Conservation (phyloP, 2,888 invertebrate species). For the Bombylius major region DNA sequence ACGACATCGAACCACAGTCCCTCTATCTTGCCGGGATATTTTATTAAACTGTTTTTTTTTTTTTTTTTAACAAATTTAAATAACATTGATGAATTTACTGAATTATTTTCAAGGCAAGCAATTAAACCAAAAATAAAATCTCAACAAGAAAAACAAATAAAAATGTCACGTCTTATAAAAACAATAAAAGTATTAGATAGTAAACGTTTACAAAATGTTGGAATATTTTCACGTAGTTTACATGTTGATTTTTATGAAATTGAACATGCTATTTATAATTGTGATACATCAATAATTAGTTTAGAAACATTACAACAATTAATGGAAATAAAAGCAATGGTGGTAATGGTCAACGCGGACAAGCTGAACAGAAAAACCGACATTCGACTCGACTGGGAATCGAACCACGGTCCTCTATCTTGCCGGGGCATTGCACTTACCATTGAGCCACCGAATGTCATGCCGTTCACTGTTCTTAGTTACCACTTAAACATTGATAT, state of each 20-base stretch:
- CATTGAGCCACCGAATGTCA: too few relatives aligned
- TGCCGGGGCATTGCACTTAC: too few relatives aligned
- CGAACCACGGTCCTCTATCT: too few relatives aligned
- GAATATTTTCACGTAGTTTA: conserved; percentile 82
- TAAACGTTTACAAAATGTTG: conserved; percentile 88
- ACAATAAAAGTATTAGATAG: conserved; percentile 80
- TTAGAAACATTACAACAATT: conserved; percentile 85
- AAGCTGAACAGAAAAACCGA: too few relatives aligned
- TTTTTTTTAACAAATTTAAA: conserved; percentile 61
- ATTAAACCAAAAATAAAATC: conserved; percentile 58
- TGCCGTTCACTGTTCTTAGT: too few relatives aligned
- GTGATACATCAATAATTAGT: conserved; percentile 79
- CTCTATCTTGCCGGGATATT: too few relatives aligned
- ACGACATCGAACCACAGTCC: too few relatives aligned
- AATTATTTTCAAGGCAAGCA: conserved; percentile 79
- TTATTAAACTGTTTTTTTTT: too few relatives aligned
- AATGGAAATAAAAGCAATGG: conserved; percentile 58
- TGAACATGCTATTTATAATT: conserved; percentile 82
- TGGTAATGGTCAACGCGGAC: too few relatives aligned
- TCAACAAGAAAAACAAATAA: conserved; percentile 57
- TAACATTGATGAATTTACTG: conserved; percentile 74
- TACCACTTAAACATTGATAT: too few relatives aligned
- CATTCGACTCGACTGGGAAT: too few relatives aligned
- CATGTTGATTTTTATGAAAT: conserved; percentile 80
- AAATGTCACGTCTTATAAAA: conserved; percentile 39